These are phyloP conservation scores for Macaria notata DNA, from an alignment of 2,888 invertebrate species.

Conservation along the genomic window DNA sequence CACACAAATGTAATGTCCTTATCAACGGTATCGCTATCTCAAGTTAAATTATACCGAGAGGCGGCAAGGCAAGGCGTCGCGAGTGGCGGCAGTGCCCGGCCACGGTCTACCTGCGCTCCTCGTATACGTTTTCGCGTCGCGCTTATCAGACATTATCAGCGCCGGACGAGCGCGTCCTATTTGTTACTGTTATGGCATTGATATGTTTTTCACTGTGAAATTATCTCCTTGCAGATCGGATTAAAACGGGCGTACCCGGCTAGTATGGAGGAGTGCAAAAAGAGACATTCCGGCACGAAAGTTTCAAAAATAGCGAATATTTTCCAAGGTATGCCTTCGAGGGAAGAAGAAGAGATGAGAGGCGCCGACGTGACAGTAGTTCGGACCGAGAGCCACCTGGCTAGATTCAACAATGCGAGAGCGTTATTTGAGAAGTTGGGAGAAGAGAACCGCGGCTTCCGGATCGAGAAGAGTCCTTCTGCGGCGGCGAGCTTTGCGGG, in stretches of 20 bases:
- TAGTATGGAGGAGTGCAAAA: conserved; percentile 87
- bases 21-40: conserved; percentile 79
- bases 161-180: conserved; percentile 53
- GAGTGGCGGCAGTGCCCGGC: conserved; percentile 58
- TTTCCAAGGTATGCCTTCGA: conserved; percentile 89
- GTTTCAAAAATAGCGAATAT: conserved; percentile 96
- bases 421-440: conserved; percentile 95
- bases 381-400: conserved; percentile 93
- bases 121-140: conserved; percentile 49
- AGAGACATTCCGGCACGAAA: conserved; percentile 87
- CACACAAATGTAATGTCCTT: conserved; percentile 45
- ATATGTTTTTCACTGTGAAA: conserved; percentile 48
- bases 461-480: conserved; percentile 82
- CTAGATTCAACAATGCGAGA: conserved; percentile 95
- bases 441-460: conserved; percentile 85
- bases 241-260: conserved; percentile 77
- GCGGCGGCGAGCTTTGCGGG: conserved; percentile 81
- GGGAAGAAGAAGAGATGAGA: conserved; percentile 78
- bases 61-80: conserved; percentile 57
- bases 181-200: conserved; percentile 46
- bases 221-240: conserved; percentile 71
- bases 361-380: conserved; percentile 87
- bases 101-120: conserved; percentile 61
- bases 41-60: conserved; percentile 71
- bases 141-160: conserved; percentile 65